phyloP scores from a whole-genome alignment of 2,113 vertebrate genomes.

The Pteropus alecto region DNA sequence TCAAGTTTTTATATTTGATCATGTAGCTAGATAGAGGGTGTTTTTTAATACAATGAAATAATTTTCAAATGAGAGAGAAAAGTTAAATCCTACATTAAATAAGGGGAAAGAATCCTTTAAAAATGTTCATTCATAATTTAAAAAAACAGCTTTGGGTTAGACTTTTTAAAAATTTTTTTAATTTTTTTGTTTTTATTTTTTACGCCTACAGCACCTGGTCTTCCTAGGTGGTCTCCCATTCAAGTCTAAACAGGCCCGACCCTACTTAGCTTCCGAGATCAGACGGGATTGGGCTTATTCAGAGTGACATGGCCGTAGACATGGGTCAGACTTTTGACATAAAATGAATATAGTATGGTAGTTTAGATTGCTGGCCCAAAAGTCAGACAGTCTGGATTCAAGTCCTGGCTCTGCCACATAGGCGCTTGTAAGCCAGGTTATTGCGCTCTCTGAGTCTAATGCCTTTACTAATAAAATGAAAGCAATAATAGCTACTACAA shows the following conservation, averaged over 20 bases:
- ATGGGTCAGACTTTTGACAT: not conserved
- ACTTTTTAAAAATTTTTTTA: not conserved
- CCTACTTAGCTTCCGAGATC: too few relatives aligned
- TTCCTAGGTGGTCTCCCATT: too few relatives aligned
- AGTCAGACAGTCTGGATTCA: not conserved
- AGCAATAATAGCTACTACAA: not conserved
- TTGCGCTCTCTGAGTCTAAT: not conserved
- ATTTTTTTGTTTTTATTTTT: too few relatives aligned
- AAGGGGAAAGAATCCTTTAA: conserved; percentile 29
- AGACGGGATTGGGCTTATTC: too few relatives aligned
- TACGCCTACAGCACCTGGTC: too few relatives aligned
- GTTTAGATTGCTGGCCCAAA: not conserved
- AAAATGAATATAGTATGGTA: not conserved
- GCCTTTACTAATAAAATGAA: not conserved
- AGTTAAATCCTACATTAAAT: conserved; percentile 15
- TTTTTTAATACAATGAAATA: not conserved
- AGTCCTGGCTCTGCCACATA: not conserved
- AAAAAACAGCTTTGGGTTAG: conserved; percentile 53
- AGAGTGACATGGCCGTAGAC: too few relatives aligned
- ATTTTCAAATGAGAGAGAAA: conserved; percentile 26
- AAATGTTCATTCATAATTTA: conserved; percentile 33
- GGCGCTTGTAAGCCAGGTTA: not conserved
- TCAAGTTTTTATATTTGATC: not conserved
- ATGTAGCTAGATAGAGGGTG: not conserved
- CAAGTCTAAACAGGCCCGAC: too few relatives aligned